Base-by-base conservation (phyloP, 1,140 invertebrate genomes). In the Zophobas atratus region DNA sequence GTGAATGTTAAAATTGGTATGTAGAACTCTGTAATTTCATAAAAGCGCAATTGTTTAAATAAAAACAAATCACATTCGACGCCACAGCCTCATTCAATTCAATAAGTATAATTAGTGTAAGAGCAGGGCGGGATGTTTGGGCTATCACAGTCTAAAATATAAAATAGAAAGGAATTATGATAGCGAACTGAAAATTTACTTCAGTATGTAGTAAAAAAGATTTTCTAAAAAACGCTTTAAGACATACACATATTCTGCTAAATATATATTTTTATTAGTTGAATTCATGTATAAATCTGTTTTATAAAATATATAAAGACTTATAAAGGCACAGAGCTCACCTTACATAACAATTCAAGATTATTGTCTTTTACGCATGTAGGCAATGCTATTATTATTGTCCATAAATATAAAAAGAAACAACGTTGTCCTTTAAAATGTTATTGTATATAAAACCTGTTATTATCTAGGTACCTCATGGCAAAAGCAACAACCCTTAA, bases 401-500 rank as follows among this genome's bases (percentile, higher is more conserved):
- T 67, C 43, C 39, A 4, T 67, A 67, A 43, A 67, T 4, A 67
- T 43, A 51, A 51, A 51, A 67, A 43, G 39, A 67, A 67, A 8
- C 39, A 67, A 43, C 2, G 38, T 43, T 6, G 39, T 39, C 39
- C 39, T 67, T 39, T 32, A 67, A 67, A 67, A 2, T 67, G 60
- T 67, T 67, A 67, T 67, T 20, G n/a, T 43, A 67, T 46, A 67
- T 67, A 67, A 67, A 32, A 63, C n/a, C n/a, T 8, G 39, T 67
- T 67, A 67, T 43, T 43, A 43, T 20, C 20, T 77, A 77, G 33
- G 20, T 48, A 38, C 46, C 56, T 41, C 57, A 77, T 77, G 56
- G 48, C 43, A 78, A 74, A 78, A 78, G 71, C 77, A 78, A 78
- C 77, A 78, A 75, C 60, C 77, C 77, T 39, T 63, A 32, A 53